Base-by-base conservation (phyloP, 2,113 vertebrate genomes). In the Eurystomus gularis region DNA sequence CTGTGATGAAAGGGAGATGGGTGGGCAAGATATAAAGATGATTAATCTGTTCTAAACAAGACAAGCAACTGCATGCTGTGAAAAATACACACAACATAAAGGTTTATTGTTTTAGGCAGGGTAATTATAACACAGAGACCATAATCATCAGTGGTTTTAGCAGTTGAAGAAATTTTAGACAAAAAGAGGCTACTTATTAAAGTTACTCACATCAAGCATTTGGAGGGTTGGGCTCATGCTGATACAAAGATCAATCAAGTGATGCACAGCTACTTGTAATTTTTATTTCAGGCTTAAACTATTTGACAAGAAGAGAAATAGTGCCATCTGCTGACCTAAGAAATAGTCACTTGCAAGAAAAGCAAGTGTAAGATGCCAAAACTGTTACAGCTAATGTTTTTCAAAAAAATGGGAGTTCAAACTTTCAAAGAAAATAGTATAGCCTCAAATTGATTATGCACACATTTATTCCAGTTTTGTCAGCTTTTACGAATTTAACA, bases 311-410 rank as follows among this genome's bases (percentile, higher is more conserved):
- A 96, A 96, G 97, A 87, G 95, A 97, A 97, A 98, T 39, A 98
- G 96, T 86, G 97, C 98, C 98, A 98, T 93, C 98, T 98, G 94
- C 97, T 97, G 98, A 94, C 81, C 2, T 9, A 65, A 52, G 18
- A 26, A 84, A 39, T 9, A 88, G 52, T 73, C 72, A 85, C 42
- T 54, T 37, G 51, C 40, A 64, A 69, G 42, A 48, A 87, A 60
- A 82, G 49, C 49, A 39, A 87, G 24, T 13, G 3, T 31, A 39
- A 39, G 35, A 52, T 60, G 39, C 16, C 72, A 51, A 40, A 72
- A 83, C 44, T 20, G 24, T 37, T 62, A 58, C 8, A 95, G 51
- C 11, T 72, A 21, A 17, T 13, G 7, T 13, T 87, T 75, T 61
- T 39, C 14, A 62, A 64, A 66, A 70, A 70, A 44, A 48, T 19